A percentile compares a stretch with the other conserved stretches of the same genome.
phyloP scores from a whole-genome alignment of 2,113 vertebrate species.

The Synchiropus splendidus region DNA sequence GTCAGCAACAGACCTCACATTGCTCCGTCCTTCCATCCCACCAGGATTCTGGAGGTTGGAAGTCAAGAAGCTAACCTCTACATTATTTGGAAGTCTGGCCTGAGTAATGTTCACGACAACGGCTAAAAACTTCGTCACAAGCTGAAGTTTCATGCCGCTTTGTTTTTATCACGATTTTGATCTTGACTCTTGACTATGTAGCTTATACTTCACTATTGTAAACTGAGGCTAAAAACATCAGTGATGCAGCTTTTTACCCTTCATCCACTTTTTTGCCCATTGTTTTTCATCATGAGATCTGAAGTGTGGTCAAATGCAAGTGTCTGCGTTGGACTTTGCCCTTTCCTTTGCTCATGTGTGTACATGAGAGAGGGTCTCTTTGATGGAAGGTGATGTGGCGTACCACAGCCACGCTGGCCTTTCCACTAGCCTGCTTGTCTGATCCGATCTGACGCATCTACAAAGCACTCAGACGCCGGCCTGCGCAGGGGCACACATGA shows the following conservation, averaged over 20 bases:
- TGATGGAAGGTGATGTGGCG: slow-evolving; percentile 40
- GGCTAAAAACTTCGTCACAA: no score
- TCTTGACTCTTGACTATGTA: no score
- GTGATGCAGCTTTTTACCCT: no score
- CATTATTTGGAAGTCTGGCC: no score
- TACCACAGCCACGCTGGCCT: slow-evolving; percentile 28
- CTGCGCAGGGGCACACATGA: not conserved
- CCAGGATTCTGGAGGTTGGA: no score
- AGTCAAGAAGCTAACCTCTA: no score
- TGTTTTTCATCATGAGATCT: slow-evolving; percentile 16
- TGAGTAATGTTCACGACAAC: no score
- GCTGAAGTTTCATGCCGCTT: no score
- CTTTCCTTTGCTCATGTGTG: slow-evolving; percentile 28
- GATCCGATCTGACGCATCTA: slow-evolving; percentile 15
- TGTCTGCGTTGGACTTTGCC: slow-evolving; percentile 12
- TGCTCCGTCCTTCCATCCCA: slow-evolving; percentile 13
- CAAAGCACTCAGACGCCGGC: slow-evolving; percentile 1
- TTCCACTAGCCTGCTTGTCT: slow-evolving; percentile 21
- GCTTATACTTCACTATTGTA: no score
- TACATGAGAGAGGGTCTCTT: slow-evolving; percentile 14
- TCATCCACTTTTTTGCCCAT: no score
- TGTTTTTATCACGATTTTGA: no score
- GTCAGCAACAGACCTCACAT: not conserved
- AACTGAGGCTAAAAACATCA: no score
- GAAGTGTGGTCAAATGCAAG: slow-evolving; percentile 27